Conservation (phyloP, 1,140 invertebrate species). For the Dendroctonus valens region DNA sequence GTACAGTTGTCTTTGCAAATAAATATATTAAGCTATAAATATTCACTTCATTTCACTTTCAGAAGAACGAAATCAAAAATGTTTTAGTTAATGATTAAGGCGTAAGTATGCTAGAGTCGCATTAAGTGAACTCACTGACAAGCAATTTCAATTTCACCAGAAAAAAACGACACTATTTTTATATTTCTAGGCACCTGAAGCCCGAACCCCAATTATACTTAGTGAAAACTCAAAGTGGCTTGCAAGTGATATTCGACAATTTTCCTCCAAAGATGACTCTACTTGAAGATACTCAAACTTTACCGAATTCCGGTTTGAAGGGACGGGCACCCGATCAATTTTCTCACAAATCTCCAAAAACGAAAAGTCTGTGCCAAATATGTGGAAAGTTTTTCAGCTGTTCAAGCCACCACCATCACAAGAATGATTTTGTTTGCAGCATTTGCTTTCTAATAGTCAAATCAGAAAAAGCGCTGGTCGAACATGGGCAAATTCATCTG, state of each 20-base stretch:
- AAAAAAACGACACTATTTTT: background rate
- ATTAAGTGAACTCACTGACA: too few species aligned
- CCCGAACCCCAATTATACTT: conserved; percentile 12
- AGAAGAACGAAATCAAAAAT: too few species aligned
- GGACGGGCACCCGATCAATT: too few species aligned
- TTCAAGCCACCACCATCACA: background rate
- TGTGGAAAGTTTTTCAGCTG: conserved; percentile 33
- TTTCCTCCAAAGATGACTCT: background rate
- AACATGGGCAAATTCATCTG: conserved; percentile 9
- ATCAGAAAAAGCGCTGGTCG: conserved; percentile 44
- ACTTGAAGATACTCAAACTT: background rate
- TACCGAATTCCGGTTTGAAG: background rate
- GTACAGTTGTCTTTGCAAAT: too few species aligned
- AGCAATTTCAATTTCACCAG: too few species aligned
- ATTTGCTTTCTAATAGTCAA: conserved; percentile 53
- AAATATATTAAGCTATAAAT: too few species aligned
- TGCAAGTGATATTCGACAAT: conserved; percentile 15
- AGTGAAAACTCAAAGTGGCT: background rate
- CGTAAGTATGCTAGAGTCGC: too few species aligned
- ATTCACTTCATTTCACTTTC: too few species aligned
- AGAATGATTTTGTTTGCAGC: conserved; percentile 47
- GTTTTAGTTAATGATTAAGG: too few species aligned
- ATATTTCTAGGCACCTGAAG: background rate
- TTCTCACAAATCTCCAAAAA: too few species aligned
- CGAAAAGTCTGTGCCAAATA: conserved; percentile 8